phyloP scores from a whole-genome alignment of 1,140 invertebrate species.

The Araneus ventricosus region DNA sequence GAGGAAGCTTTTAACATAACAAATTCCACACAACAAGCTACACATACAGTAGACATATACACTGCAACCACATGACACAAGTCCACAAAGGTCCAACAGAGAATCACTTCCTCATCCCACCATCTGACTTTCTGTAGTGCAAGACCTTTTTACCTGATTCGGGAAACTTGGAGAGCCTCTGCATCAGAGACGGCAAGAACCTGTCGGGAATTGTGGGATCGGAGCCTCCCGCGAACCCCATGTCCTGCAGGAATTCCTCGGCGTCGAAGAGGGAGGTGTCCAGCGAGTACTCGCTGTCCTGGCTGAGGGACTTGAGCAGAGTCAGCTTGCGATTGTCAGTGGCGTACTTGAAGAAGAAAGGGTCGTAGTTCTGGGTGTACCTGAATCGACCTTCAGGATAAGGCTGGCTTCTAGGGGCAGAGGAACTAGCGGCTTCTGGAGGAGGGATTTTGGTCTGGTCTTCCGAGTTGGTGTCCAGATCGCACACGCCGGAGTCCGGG shows the following conservation, averaged over 20 bases:
- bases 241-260: conserved; percentile 60
- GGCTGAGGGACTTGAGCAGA: conserved; percentile 59
- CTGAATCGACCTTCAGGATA: neutral
- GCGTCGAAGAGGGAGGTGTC: conserved; percentile 62
- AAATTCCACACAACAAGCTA: too few species aligned
- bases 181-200: conserved; percentile 64
- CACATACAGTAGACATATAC: too few species aligned
- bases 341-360: neutral
- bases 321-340: conserved; percentile 37
- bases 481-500: conserved; percentile 39
- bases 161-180: conserved; percentile 56
- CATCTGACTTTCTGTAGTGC: neutral
- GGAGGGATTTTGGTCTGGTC: neutral
- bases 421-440: neutral
- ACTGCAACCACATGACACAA: too few species aligned
- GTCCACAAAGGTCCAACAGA: too few species aligned
- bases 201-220: conserved; percentile 64
- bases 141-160: conserved; percentile 56
- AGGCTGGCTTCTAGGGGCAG: too few species aligned
- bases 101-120: neutral
- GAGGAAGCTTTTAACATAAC: too few species aligned
- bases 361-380: neutral
- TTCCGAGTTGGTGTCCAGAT: neutral
- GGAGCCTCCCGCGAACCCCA: conserved; percentile 56
- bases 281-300: conserved; percentile 62